Percentiles rank a stretch among this genome's conserved stretches.
These are phyloP conservation scores for Struthidea cinerea DNA, from an alignment of 2,113 vertebrate species.

Conservation along the genomic window DNA sequence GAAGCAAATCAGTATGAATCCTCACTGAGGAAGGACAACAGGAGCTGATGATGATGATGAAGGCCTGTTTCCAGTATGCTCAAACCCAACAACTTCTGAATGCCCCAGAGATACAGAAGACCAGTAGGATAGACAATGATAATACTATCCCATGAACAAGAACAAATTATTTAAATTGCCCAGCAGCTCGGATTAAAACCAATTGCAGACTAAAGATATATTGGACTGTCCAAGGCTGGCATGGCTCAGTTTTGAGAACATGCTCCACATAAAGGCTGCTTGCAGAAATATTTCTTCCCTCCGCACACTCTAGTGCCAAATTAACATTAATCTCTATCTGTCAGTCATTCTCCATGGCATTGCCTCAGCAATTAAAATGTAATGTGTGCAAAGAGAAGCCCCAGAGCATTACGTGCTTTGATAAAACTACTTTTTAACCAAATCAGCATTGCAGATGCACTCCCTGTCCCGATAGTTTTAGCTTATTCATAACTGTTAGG, in stretches of 20 bases:
- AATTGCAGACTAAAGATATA: not conserved
- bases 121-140: not conserved
- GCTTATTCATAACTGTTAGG: not conserved
- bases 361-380: slow-evolving; percentile 6
- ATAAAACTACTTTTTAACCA: not conserved
- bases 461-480: not conserved
- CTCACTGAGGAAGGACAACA: not conserved
- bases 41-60: not conserved
- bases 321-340: not conserved
- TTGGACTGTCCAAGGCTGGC: not conserved
- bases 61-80: not conserved
- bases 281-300: not conserved
- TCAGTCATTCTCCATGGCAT: not conserved
- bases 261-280: not conserved
- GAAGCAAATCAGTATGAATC: not conserved
- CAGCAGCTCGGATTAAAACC: not conserved
- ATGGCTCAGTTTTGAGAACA: not conserved
- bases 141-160: not conserved
- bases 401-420: fast-evolving
- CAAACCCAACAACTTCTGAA: not conserved
- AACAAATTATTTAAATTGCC: not conserved
- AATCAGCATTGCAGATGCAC: slow-evolving; percentile 1
- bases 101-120: not conserved
- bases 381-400: not conserved
- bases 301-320: not conserved